Percentiles rank a stretch among this genome's conserved stretches.
Conservation (phyloP, 2,113 vertebrate genomes). For the Leptodactylus fuscus region DNA sequence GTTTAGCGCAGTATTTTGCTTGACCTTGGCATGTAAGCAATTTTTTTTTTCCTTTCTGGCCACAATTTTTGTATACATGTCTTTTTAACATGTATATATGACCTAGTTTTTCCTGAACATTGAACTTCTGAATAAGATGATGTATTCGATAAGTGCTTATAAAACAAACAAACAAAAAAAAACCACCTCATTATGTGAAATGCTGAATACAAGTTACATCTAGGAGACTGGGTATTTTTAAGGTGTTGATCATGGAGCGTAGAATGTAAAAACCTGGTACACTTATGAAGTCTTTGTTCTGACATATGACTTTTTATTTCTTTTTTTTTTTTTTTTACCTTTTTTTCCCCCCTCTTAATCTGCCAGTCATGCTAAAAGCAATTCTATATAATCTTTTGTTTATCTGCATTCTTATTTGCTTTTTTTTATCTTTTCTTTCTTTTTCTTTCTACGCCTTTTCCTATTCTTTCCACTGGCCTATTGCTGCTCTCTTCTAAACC, state of each 20-base stretch:
- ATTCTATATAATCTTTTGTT: slow-evolving; percentile 71
- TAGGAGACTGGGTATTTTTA: neutral
- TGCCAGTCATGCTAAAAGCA: slow-evolving; percentile 68
- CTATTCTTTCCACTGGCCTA: slow-evolving; percentile 71
- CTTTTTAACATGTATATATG: neutral
- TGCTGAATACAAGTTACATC: neutral
- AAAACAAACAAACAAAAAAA: no score
- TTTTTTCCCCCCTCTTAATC: slow-evolving; percentile 53
- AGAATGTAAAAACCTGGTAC: neutral
- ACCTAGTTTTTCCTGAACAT: neutral
- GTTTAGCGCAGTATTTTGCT: neutral
- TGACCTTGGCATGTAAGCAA: neutral
- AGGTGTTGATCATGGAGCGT: neutral
- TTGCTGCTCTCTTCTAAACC: slow-evolving; percentile 81
- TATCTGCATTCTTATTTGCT: slow-evolving; percentile 77
- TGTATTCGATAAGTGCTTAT: no score
- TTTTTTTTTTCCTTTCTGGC: neutral
- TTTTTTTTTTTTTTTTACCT: neutral
- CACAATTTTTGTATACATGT: neutral
- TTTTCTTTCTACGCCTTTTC: slow-evolving; percentile 65
- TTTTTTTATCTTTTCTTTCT: slow-evolving; percentile 70
- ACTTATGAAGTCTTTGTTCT: neutral
- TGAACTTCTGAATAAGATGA: neutral
- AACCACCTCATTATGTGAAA: no score
- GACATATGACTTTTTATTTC: neutral